A percentile compares a stretch with the other conserved stretches of the same genome.
These are phyloP conservation scores for Brachyopa scutellaris DNA, from an alignment of 2,888 invertebrate genomes.

Conservation along the genomic window DNA sequence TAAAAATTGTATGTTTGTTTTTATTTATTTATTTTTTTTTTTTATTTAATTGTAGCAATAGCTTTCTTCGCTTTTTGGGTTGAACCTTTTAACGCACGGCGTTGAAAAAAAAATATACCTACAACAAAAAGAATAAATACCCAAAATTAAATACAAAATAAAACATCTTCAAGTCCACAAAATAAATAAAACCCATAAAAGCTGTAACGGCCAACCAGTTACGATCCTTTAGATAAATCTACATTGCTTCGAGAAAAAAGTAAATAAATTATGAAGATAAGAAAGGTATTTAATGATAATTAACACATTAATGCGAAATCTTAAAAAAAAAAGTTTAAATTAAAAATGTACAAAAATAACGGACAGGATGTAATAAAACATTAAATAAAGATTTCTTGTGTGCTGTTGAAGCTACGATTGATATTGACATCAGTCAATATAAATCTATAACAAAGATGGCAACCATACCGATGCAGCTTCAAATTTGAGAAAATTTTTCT, in stretches of 20 bases:
- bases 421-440: too few relatives aligned
- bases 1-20: background rate
- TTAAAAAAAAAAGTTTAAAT: too few relatives aligned
- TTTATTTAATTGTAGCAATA: constrained; percentile 21
- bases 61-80: constrained; percentile 31
- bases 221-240: constrained; percentile 36
- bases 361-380: too few relatives aligned
- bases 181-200: constrained; percentile 15
- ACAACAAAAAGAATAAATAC: constrained; percentile 10
- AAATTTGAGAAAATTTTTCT: too few relatives aligned
- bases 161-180: constrained; percentile 20
- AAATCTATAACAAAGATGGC: too few relatives aligned
- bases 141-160: constrained; percentile 5
- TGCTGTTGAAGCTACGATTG: too few relatives aligned
- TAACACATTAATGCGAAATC: too few relatives aligned
- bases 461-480: too few relatives aligned
- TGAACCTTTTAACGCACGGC: constrained; percentile 9
- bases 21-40: constrained; percentile 11
- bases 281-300: too few relatives aligned
- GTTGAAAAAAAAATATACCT: constrained; percentile 10
- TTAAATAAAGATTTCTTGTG: too few relatives aligned
- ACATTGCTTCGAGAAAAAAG: constrained; percentile 47
- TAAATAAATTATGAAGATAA: background rate
- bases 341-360: too few relatives aligned
- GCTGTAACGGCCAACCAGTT: constrained; percentile 16